Percentiles rank a stretch among this genome's conserved stretches.
phyloP scores from a whole-genome alignment of 2,797 vertebrate genomes.

The Phalanger gymnotis region DNA sequence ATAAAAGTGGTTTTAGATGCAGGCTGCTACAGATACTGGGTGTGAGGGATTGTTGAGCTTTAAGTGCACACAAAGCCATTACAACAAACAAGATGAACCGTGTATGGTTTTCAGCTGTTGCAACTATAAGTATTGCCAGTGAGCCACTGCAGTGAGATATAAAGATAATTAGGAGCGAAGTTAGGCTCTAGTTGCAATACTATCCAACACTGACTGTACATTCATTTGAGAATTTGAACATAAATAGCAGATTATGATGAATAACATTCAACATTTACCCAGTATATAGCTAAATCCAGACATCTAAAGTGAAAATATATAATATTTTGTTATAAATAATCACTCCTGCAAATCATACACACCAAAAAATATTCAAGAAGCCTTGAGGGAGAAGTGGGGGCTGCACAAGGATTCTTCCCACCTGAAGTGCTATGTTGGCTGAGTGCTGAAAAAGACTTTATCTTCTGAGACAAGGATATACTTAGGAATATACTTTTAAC shows the following conservation, averaged over 20 bases:
- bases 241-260: not conserved
- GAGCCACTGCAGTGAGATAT: slow-evolving; percentile 3
- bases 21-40: not conserved
- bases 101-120: not conserved
- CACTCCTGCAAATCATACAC: not conserved
- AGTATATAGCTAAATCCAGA: not conserved
- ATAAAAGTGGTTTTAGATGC: not conserved
- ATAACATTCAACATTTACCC: not conserved
- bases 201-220: not conserved
- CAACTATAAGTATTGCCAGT: not conserved
- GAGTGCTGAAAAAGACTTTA: not conserved
- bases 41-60: not conserved
- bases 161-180: not conserved
- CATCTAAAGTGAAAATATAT: not conserved
- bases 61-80: not conserved
- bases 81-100: not conserved
- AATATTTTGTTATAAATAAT: not conserved
- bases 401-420: not conserved
- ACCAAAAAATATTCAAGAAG: not conserved
- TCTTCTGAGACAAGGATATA: not conserved
- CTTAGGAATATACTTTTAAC: not conserved
- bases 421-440: not conserved
- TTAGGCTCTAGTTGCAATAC: not conserved
- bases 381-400: not conserved
- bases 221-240: not conserved